Evolutionary conservation across 2,888 invertebrate species (phyloP).

Genomic region (Venusia cambrica): DNA sequence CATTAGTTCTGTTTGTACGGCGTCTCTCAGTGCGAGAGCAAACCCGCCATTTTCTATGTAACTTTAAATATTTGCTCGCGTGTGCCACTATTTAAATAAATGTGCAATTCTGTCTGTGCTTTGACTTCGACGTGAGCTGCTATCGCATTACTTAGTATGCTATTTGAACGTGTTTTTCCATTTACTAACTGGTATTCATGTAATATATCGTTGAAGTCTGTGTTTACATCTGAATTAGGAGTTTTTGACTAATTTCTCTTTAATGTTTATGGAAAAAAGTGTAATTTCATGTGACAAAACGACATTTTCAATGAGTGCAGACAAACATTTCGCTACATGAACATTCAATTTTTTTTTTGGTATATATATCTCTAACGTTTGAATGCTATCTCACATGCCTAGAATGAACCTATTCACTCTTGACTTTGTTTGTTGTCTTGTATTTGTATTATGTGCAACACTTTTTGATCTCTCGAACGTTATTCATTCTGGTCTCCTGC

Average conservation of each 20-base stretch:
- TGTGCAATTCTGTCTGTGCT: conserved; percentile 48
- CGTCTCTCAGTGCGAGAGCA: conserved; percentile 42
- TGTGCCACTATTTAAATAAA: conserved; percentile 61
- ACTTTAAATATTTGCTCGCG: conserved; percentile 63
- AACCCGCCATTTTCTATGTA: conserved; percentile 57
- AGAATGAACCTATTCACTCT: too few species aligned
- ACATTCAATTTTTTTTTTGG: too few species aligned
- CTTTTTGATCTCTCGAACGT: conserved; percentile 19
- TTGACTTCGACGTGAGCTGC: conserved; percentile 40
- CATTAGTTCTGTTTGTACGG: conserved; percentile 47
- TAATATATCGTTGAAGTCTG: conserved; percentile 32
- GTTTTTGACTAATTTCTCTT: conserved; percentile 2
- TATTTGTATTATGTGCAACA: too few species aligned
- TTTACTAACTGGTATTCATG: conserved; percentile 29
- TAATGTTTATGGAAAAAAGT: neutral
- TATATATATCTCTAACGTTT: too few species aligned
- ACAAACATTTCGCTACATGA: too few species aligned
- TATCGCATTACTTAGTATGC: conserved; percentile 41
- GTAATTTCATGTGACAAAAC: too few species aligned
- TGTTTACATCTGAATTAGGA: conserved; percentile 22
- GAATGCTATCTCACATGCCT: too few species aligned
- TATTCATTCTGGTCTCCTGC: conserved; percentile 21
- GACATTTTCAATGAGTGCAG: too few species aligned
- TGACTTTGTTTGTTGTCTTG: conserved; percentile 18
- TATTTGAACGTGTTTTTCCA: conserved; percentile 37